Evolutionary conservation across 2,797 vertebrate species (phyloP), one percentile per base, ranked within the genome.

Genomic region (Rhinoraja longicauda): DNA sequence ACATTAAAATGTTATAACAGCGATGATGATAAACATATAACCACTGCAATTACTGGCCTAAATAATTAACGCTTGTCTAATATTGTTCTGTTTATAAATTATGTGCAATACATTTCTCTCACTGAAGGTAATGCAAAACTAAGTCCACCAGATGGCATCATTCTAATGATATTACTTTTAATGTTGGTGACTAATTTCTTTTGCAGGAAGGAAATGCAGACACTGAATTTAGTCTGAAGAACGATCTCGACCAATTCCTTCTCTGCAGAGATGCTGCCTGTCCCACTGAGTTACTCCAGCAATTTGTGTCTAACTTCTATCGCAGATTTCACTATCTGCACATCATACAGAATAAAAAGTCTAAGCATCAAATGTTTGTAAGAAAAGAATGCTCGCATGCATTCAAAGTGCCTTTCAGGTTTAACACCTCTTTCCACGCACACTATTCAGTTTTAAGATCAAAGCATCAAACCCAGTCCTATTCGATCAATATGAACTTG

Each of bases 401-500:
- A 53, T 72, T 73, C 24, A 73, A 67, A 91, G 64, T 91, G 15
- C 67, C 70, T 91, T 73, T 57, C 12, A 92, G 70, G 13, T 24
- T 70, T 24, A 70, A 70, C 32, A 29, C 39, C 70, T 53, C 26
- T 29, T 24, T 73, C 26, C 70, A 73, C 26, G 6, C 39, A 10
- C 36, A 91, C 10, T 29, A 7, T 79, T 92, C 67, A 93, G 93
- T 92, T 94, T 91, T 90, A 94, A 95, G 94, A 94, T 94, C 93
- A 95, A 94, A 93, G 24, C 62, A 93, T 59, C 45, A 94, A 93
- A 93, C 93, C 93, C 92, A 86, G 93, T 94, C 75, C 93, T 94
- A 57, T 93, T 17, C 93, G 94, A 95, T 94, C 94, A 94, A 94
- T 95, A 94, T 76, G 36, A 32, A 93, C 32, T n/a, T 94, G 93